These are phyloP conservation scores for Myodes glareolus DNA, from an alignment of 2,113 vertebrate genomes.

Conservation along the genomic window DNA sequence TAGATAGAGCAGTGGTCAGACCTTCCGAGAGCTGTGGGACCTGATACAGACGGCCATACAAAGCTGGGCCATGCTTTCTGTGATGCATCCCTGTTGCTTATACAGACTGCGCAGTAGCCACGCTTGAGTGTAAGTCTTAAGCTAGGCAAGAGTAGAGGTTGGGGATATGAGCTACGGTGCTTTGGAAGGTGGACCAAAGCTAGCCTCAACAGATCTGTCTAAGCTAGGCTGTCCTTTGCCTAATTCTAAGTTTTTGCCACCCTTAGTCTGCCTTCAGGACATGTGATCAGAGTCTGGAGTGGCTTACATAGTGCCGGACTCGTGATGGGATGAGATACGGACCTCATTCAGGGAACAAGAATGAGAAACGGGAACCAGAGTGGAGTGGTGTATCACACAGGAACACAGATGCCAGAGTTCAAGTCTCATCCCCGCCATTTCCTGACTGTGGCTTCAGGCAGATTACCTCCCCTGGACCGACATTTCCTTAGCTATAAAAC, in stretches of 20 bases:
- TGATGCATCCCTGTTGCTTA: background rate
- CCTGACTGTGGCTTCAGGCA: background rate
- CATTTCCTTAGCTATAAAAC: background rate
- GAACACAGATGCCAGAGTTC: background rate
- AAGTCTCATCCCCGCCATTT: background rate
- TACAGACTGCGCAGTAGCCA: too few relatives aligned
- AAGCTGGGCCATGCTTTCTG: background rate
- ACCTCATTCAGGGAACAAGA: background rate
- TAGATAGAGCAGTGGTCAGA: background rate
- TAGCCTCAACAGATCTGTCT: background rate
- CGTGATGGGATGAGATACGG: background rate
- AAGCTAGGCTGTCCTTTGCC: background rate
- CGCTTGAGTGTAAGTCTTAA: background rate
- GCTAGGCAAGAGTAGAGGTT: background rate
- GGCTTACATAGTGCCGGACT: background rate
- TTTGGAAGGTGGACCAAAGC: background rate
- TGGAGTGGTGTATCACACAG: fast-evolving
- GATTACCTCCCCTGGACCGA: background rate
- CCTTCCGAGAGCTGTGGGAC: background rate
- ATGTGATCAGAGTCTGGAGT: background rate
- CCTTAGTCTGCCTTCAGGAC: background rate
- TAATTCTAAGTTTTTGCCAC: background rate
- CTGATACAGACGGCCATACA: too few relatives aligned
- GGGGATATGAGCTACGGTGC: background rate
- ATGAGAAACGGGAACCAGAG: background rate